Conservation (phyloP, 2,888 invertebrate species). For the Sympetrum striolatum region DNA sequence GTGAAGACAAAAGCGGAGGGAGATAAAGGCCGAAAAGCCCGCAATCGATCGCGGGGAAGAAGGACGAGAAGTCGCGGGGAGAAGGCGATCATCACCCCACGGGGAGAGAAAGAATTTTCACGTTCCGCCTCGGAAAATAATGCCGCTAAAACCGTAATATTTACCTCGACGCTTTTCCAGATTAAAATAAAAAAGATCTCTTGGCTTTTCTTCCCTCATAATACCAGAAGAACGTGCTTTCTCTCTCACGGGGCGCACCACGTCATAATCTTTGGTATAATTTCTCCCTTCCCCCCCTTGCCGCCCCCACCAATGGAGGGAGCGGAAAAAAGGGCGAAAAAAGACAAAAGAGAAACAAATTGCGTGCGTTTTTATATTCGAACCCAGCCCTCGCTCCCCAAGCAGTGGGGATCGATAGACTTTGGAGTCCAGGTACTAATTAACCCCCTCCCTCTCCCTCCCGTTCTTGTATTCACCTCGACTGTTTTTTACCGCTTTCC, state of each 20-base stretch:
- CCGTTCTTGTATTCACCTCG: neutral
- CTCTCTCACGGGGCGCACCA: constrained; percentile 9
- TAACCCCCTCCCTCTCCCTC: constrained; percentile 31
- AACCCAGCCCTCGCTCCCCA: constrained; percentile 33
- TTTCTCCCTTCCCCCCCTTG: constrained; percentile 27
- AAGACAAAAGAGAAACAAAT: constrained; percentile 45
- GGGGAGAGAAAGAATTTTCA: neutral
- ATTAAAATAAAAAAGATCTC: neutral
- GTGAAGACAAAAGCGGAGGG: neutral
- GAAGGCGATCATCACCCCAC: neutral
- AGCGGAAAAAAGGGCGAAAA: constrained; percentile 44
- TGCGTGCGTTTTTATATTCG: constrained; percentile 48
- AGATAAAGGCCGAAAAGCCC: neutral
- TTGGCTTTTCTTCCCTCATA: neutral
- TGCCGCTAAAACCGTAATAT: neutral
- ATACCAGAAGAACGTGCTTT: neutral
- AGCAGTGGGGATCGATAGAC: constrained; percentile 27
- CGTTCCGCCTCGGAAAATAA: neutral
- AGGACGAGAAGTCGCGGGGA: neutral
- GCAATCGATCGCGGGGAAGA: neutral
- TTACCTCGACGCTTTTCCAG: neutral
- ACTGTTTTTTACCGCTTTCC: neutral
- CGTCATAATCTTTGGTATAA: constrained; percentile 48
- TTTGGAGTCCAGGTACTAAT: constrained; percentile 46
- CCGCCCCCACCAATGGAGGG: constrained; percentile 21